Evolutionary conservation across 2,797 vertebrate genomes (phyloP), one percentile per base, ranked within the genome.

Genomic region (Trachops cirrhosus): DNA sequence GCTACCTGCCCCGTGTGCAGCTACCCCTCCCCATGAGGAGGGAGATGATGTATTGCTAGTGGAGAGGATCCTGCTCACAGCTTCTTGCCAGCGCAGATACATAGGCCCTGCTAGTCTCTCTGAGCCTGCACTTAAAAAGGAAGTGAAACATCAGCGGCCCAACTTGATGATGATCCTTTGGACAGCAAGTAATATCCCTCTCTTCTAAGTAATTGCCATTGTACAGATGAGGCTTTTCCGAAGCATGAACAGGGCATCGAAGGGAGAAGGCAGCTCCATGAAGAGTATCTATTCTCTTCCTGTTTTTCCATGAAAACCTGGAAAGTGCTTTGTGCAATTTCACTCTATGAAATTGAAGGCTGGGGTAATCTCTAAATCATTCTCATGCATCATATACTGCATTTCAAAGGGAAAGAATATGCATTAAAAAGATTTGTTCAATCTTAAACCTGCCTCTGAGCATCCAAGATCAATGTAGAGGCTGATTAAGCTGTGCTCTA

Each of bases 401-500:
- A 97, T 98, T 98, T 97, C 93, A 98, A 97, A 98, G 78, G 90
- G 71, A 91, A 95, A 98, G 97, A 98, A 98, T 93, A 97, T 96
- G 92, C 96, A 97, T 97, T 98, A 86, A 97, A 97, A 97, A 97
- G 96, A 97, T 98, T 96, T 97, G 95, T 94, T 98, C 96, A 96
- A 96, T 98, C 98, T 97, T 89, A 96, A 93, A 57, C 96, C 96
- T 98, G 96, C 94, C 97, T 98, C 96, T 89, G 92, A 97, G 95
- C 95, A 97, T 97, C 97, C 98, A 93, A 98, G 98, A 99, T 99
- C 98, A 98, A 98, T 98, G 98, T 98, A 95, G 93, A 91, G 94
- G 98, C 98, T 98, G 99, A 99, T 99, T 98, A 99, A 99, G 98
- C 98, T 98, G 98, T 98, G 98, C 98, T 98, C 98, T 98, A 98